Evolutionary conservation across 2,888 invertebrate genomes (phyloP).

Genomic region (Synergus gifuensis): DNA sequence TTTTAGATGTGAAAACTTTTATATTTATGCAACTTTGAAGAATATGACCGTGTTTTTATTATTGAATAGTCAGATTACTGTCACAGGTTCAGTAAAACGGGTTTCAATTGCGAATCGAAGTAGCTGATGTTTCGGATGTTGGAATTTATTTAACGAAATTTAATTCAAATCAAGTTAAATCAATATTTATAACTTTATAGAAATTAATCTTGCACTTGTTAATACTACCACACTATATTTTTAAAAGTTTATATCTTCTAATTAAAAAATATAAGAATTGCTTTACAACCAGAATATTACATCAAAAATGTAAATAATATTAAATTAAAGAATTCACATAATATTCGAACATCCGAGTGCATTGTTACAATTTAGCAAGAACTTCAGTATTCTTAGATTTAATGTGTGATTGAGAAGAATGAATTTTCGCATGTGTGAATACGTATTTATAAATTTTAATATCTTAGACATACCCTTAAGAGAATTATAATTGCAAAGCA

Average conservation of each 20-base stretch:
- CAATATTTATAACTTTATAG: background rate
- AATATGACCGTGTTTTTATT: background rate
- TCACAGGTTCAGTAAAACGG: slow-evolving; percentile 31
- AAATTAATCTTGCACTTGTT: background rate
- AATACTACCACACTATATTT: background rate
- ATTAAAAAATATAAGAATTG: background rate
- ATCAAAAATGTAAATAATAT: background rate
- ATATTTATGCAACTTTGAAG: background rate
- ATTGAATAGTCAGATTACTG: slow-evolving; percentile 8
- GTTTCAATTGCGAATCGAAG: slow-evolving; percentile 19
- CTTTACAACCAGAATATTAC: background rate
- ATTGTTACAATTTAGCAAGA: slow-evolving; percentile 40
- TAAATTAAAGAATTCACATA: slow-evolving; percentile 17
- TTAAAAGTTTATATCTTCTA: background rate
- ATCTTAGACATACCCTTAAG: background rate
- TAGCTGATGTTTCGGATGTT: background rate
- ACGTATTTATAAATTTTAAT: background rate
- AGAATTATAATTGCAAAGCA: background rate
- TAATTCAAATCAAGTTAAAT: background rate
- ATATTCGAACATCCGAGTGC: slow-evolving; percentile 49
- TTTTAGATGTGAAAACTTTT: background rate
- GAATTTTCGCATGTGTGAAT: slow-evolving; percentile 14
- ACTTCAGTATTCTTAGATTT: slow-evolving; percentile 57
- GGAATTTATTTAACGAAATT: background rate
- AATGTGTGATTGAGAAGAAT: slow-evolving; percentile 36